A percentile compares a stretch with the other conserved stretches of the same genome.
phyloP scores from a whole-genome alignment of 2,797 vertebrate genomes.

The Buceros bicornis region DNA sequence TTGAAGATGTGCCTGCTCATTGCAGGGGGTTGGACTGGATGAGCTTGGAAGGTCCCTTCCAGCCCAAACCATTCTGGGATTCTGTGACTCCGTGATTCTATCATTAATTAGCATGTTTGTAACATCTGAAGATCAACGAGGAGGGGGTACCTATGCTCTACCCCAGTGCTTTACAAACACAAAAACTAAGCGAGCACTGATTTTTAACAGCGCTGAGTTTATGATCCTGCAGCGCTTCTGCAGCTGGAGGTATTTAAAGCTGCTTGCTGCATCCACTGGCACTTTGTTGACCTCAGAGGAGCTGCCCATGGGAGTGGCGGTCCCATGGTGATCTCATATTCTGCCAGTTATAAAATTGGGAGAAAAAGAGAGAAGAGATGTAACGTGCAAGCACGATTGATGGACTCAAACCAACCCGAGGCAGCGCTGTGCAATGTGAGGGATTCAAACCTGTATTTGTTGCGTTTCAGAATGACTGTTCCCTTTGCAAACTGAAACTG shows the following conservation, averaged over 20 bases:
- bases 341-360: background rate
- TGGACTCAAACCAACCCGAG: background rate
- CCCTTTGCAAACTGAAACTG: background rate
- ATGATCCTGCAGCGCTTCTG: background rate
- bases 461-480: background rate
- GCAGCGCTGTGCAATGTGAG: background rate
- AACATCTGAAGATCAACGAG: background rate
- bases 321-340: background rate
- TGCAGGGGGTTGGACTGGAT: too few relatives aligned
- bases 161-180: background rate
- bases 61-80: too few relatives aligned
- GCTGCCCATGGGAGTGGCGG: background rate
- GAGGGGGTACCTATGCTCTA: background rate
- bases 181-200: background rate
- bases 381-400: background rate
- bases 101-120: background rate
- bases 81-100: too few relatives aligned
- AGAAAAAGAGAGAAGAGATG: background rate
- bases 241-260: background rate
- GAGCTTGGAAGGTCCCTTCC: too few relatives aligned
- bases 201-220: background rate
- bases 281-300: background rate
- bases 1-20: too few relatives aligned
- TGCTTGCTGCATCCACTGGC: background rate
- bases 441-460: background rate